Conservation (phyloP, 2,797 vertebrate genomes). For the Poeciliopsis paucimaculata region DNA sequence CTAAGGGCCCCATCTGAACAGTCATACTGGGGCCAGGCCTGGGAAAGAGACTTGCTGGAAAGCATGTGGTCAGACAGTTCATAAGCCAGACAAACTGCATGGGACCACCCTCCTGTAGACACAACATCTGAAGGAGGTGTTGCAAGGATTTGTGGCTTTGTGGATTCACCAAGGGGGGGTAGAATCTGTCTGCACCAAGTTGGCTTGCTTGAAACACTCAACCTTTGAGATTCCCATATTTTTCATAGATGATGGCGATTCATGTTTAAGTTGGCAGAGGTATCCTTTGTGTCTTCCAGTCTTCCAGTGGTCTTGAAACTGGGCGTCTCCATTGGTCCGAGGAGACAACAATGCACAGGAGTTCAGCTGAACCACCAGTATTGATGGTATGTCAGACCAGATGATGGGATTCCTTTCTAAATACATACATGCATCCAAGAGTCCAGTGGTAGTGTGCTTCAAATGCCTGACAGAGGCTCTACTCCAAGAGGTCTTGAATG, state of each 20-base stretch:
- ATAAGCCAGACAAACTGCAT: background rate
- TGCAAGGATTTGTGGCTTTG: conserved; percentile 12
- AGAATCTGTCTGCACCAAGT: conserved; percentile 6
- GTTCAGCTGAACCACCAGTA: background rate
- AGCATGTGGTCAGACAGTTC: conserved; percentile 8
- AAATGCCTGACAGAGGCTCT: background rate
- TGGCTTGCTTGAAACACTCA: conserved; percentile 5
- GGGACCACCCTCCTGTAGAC: conserved; percentile 11
- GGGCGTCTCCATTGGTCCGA: background rate
- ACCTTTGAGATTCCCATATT: background rate
- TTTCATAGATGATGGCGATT: background rate
- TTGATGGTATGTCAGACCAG: background rate
- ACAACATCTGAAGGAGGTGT: conserved; percentile 14
- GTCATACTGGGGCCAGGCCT: conserved; percentile 43
- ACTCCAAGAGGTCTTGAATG: background rate
- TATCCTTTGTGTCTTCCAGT: background rate
- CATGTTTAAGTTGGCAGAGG: background rate
- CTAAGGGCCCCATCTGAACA: background rate
- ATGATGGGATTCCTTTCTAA: background rate
- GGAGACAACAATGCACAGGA: background rate
- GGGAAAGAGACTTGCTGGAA: background rate
- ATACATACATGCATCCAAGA: background rate
- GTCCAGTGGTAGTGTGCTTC: conserved; percentile 2
- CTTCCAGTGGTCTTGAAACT: background rate
- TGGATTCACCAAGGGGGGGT: conserved; percentile 1